Evolutionary conservation across 23 tunicate species (phyloP), one percentile per base, ranked within the genome.

Genomic region (Trididemnum nubilum): DNA sequence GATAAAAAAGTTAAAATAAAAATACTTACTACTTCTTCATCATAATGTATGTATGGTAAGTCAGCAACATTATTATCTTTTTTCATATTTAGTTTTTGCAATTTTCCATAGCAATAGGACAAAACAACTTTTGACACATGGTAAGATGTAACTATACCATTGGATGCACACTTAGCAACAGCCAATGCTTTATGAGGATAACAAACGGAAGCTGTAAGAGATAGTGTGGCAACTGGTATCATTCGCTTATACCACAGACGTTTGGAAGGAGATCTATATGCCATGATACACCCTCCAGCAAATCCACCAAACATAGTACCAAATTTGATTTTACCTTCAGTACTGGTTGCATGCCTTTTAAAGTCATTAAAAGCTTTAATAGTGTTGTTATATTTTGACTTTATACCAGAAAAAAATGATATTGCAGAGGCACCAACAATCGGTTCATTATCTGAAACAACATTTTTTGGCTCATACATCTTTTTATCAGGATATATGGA

Each of bases 271-370:
- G 85, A 81, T 38, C 76, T 26, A 65, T 34, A 65, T 23, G 63
- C 63, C 36, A 81, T 21, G 23, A 39, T 2, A 33, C 61, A 65
- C 25, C 85, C 85, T 24, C 59, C 38, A 0, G 36, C 30, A 26
- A 81, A 66, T 37, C 85, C 76, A 66, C 26, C 64, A 34, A 28
- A 27, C 76, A 81, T 81, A 1, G 66, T 0, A 26, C 74, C 44
- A 65, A 65, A 66, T 39, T 81, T 81, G 5, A 81, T 31, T 81
- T 65, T 81, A 65, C 85, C 85, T 38, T 81, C 85, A n/a, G 85
- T 81, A 2, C 36, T 37, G 37, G 35, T 65, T 9, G 85, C 35
- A 81, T 81, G 66, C 0, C 25, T 19, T 35, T 36, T 65, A 65
- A 81, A 81, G 64, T 81, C 64, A 1, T 36, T 36, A 30, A 1